Evolutionary conservation across 2,797 vertebrate species (phyloP).

Genomic region (Platyrinchus mystaceus): DNA sequence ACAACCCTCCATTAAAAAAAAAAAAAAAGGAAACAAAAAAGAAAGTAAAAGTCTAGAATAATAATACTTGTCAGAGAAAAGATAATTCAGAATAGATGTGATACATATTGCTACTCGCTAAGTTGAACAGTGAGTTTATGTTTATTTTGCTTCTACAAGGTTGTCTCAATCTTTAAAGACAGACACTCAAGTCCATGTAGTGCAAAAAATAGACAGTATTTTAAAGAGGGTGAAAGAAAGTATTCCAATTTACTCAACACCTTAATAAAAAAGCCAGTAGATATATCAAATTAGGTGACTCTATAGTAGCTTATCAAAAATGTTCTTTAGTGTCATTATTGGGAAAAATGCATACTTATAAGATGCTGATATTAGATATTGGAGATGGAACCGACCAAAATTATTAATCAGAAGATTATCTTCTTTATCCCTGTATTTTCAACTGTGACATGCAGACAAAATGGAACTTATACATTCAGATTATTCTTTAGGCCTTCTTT

Average conservation of each 20-base stretch:
- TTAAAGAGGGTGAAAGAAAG: not conserved
- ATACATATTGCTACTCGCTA: not conserved
- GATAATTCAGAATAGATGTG: not conserved
- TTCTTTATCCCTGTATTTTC: not conserved
- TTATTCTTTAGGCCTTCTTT: not conserved
- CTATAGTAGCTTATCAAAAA: not conserved
- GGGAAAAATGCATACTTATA: not conserved
- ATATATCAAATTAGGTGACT: not conserved
- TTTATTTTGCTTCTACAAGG: not conserved
- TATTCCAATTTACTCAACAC: not conserved
- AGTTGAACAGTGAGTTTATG: not conserved
- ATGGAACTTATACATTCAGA: not conserved
- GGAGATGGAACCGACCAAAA: not conserved
- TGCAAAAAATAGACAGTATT: not conserved
- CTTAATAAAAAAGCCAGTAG: not conserved
- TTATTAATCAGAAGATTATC: not conserved
- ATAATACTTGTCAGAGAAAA: not conserved
- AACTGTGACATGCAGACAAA: not conserved
- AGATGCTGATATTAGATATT: not conserved
- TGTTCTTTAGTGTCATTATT: not conserved
- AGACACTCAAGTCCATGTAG: not conserved
- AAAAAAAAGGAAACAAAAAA: too few relatives aligned
- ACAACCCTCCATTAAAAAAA: not conserved
- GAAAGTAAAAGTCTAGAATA: not conserved
- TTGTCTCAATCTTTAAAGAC: not conserved